Evolutionary conservation across 2,888 invertebrate species (phyloP).

Genomic region (Epirrita christyi): DNA sequence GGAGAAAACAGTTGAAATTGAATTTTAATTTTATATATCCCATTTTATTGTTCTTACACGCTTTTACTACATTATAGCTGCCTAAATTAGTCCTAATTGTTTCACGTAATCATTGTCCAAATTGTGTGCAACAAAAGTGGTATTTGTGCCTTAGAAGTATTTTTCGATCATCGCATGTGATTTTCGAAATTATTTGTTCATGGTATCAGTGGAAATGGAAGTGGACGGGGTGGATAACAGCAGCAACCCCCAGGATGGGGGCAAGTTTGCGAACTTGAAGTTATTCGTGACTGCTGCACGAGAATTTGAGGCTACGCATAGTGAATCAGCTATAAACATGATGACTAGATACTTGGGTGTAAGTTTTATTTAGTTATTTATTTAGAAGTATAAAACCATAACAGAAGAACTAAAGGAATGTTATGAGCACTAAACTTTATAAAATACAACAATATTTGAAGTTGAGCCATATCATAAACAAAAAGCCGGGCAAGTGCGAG

Average conservation of each 20-base stretch:
- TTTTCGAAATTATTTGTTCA: conserved; percentile 10
- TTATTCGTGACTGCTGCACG: conserved; percentile 81
- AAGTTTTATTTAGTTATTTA: no score
- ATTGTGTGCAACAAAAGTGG: conserved; percentile 1
- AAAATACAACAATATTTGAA: no score
- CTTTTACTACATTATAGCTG: conserved; percentile 32
- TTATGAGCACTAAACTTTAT: no score
- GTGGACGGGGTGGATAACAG: conserved; percentile 67
- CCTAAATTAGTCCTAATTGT: conserved; percentile 8
- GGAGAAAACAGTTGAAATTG: conserved; percentile 75
- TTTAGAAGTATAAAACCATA: no score
- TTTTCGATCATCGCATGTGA: conserved; percentile 4
- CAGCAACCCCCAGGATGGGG: conserved; percentile 61
- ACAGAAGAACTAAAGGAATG: no score
- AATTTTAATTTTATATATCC: conserved; percentile 58
- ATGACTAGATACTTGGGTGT: conserved; percentile 83
- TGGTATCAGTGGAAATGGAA: conserved; percentile 60
- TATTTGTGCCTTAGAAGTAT: not conserved
- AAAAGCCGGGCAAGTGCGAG: no score
- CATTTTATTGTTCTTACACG: conserved; percentile 32
- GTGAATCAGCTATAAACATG: conserved; percentile 78
- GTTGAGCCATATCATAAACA: no score
- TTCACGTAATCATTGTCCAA: not conserved
- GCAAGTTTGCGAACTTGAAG: conserved; percentile 78
- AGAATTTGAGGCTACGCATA: conserved; percentile 81